Evolutionary conservation across 2,113 vertebrate species (phyloP).

Genomic region (Mustela nigripes): DNA sequence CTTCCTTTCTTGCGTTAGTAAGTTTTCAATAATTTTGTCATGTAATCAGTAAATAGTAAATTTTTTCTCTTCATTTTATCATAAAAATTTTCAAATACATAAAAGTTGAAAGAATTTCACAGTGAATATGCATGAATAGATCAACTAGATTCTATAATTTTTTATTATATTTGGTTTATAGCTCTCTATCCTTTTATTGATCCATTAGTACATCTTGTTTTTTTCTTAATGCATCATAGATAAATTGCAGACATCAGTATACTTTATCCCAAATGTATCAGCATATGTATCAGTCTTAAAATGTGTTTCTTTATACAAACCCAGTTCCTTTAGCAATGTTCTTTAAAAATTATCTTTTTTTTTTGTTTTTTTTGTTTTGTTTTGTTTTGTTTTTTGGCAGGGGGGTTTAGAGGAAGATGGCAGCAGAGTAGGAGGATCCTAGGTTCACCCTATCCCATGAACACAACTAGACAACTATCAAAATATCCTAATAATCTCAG

Average conservation of each 20-base stretch:
- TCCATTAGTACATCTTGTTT: neutral
- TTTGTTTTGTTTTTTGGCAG: too few relatives aligned
- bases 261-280: neutral
- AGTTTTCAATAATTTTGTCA: neutral
- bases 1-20: neutral
- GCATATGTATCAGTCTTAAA: neutral
- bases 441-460: neutral
- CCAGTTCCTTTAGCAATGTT: neutral
- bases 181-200: neutral
- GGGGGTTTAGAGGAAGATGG: neutral
- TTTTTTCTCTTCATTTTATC: neutral
- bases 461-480: neutral
- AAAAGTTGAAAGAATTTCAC: neutral
- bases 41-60: neutral
- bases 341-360: neutral
- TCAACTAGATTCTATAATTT: neutral
- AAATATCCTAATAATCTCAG: neutral
- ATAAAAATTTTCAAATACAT: slow-evolving; percentile 13
- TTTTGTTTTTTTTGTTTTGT: too few relatives aligned
- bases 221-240: neutral
- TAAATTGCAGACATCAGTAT: neutral
- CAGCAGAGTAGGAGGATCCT: neutral
- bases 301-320: neutral
- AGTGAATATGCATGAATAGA: neutral
- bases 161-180: neutral